Percentiles rank a stretch among this genome's conserved stretches.
Evolutionary conservation across 2,113 vertebrate species (phyloP).

Genomic region (Columbina picui): DNA sequence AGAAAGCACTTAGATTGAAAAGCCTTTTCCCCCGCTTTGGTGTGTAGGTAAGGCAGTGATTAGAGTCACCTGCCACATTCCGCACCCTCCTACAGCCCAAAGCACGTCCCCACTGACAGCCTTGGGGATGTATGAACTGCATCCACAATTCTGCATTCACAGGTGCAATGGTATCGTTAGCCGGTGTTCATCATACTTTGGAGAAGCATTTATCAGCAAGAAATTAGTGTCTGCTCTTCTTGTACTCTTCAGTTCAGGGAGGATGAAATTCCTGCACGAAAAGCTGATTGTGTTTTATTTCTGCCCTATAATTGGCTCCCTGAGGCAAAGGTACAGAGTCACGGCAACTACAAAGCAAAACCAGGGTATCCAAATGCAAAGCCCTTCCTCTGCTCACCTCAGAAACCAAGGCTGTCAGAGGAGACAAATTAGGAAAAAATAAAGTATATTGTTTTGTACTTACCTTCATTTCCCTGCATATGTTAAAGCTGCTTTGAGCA

Average conservation of each 20-base stretch:
- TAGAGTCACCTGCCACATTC: background rate
- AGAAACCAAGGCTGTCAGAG: background rate
- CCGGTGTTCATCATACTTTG: background rate
- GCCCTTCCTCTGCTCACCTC: background rate
- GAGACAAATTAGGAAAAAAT: background rate
- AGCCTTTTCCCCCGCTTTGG: background rate
- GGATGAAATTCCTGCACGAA: background rate
- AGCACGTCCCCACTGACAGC: background rate
- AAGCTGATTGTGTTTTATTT: background rate
- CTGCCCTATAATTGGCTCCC: constrained; percentile 40
- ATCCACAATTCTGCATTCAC: background rate
- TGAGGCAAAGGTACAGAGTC: background rate
- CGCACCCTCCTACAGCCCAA: background rate
- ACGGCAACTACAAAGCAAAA: background rate
- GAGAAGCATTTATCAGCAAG: background rate
- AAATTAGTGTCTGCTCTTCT: background rate
- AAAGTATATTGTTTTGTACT: background rate
- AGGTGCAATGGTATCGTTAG: background rate
- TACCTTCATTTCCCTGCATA: background rate
- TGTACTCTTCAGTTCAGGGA: background rate
- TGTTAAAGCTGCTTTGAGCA: background rate
- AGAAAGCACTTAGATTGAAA: background rate
- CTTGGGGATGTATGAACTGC: fast-evolving
- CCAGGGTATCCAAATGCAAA: background rate
- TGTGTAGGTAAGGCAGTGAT: background rate